Evolutionary conservation across 1,140 invertebrate genomes (phyloP).

Genomic region (Pemphigus obesinymphae): DNA sequence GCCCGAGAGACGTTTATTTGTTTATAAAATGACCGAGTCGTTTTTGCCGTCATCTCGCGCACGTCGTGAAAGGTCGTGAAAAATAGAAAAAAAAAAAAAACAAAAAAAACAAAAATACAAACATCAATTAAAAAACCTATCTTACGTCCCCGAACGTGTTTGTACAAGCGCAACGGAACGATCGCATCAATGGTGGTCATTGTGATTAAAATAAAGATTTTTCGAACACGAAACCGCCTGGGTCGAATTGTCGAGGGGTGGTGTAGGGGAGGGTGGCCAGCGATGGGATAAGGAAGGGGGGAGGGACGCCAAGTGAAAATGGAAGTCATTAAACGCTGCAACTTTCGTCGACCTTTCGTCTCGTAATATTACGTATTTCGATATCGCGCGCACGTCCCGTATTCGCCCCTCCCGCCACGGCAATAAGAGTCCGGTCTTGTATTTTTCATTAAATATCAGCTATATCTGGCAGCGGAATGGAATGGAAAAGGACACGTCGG

Average conservation of each 20-base stretch:
- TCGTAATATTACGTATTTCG: not conserved
- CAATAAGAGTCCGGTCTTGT: not conserved
- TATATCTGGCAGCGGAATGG: not conserved
- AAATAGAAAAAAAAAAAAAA: too few relatives aligned
- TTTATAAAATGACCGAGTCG: too few relatives aligned
- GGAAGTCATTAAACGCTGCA: not conserved
- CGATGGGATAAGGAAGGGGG: too few relatives aligned
- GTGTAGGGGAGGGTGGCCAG: too few relatives aligned
- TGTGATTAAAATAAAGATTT: slow-evolving; percentile 11
- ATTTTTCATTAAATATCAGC: slow-evolving; percentile 8
- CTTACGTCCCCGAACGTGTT: not conserved
- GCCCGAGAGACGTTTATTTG: not conserved
- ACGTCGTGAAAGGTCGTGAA: too few relatives aligned
- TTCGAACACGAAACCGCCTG: not conserved
- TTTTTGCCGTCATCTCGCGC: too few relatives aligned
- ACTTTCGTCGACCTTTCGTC: not conserved
- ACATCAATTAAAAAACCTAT: slow-evolving; percentile 14
- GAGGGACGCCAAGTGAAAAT: not conserved
- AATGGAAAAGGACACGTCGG: not conserved
- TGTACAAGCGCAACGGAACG: not conserved
- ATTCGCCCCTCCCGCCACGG: too few relatives aligned
- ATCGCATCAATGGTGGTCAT: not conserved
- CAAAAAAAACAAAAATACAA: not conserved
- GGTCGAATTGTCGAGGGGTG: too few relatives aligned
- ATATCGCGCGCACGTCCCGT: not conserved